These are phyloP conservation scores for Karalla daura DNA, from an alignment of 2,797 vertebrate species.

Conservation along the genomic window DNA sequence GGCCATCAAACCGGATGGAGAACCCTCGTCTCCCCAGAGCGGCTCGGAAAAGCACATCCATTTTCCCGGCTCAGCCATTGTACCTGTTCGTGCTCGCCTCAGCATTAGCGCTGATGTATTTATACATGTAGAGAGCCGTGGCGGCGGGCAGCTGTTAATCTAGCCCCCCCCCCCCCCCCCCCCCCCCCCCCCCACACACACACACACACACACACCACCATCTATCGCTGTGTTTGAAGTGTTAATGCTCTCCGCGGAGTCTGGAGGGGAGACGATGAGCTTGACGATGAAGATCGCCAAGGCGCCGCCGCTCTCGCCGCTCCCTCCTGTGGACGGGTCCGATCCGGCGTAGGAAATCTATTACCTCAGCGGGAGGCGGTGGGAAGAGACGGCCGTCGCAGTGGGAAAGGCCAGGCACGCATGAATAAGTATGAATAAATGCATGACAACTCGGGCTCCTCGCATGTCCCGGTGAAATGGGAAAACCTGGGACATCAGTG, in stretches of 20 bases:
- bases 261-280: slow-evolving; percentile 44
- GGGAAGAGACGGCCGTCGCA: background rate
- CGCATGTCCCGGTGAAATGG: background rate
- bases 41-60: background rate
- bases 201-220: too few relatives aligned
- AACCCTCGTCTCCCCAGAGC: slow-evolving; percentile 16
- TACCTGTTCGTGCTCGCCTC: slow-evolving; percentile 34
- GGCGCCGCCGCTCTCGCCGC: slow-evolving; percentile 14
- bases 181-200: too few relatives aligned
- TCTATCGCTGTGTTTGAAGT: slow-evolving; percentile 58
- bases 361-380: background rate
- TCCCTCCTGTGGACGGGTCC: slow-evolving; percentile 37
- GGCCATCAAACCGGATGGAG: too few relatives aligned
- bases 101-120: slow-evolving; percentile 36
- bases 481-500: too few relatives aligned
- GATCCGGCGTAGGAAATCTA: slow-evolving; percentile 19
- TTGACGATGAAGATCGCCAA: slow-evolving; percentile 23
- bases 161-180: too few relatives aligned
- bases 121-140: slow-evolving; percentile 13
- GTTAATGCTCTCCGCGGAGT: slow-evolving; percentile 56
- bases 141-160: slow-evolving; percentile 31
- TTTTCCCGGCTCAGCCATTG: slow-evolving; percentile 39
- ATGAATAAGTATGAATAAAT: too few relatives aligned
- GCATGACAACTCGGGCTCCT: too few relatives aligned
- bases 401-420: slow-evolving; percentile 4